Percentiles rank a stretch among this genome's conserved stretches.
These are phyloP conservation scores for Epinotia bilunana DNA, from an alignment of 2,888 invertebrate genomes.

Conservation along the genomic window DNA sequence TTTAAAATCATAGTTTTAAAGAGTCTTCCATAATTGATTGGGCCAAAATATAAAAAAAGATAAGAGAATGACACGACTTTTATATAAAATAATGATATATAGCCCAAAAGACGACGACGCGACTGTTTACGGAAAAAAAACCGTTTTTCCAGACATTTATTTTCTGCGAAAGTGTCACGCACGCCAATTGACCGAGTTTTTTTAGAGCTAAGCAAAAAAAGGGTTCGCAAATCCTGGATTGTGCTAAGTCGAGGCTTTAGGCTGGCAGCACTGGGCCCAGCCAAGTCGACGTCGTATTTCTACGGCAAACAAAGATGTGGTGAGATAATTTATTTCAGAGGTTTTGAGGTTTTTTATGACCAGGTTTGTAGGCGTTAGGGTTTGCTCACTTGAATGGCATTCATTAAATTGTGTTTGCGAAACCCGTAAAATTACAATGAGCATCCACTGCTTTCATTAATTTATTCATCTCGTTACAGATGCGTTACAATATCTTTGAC, in stretches of 20 bases:
- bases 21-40: too few relatives aligned
- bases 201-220: slow-evolving; percentile 31
- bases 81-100: not conserved
- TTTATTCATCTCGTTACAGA: too few relatives aligned
- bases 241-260: slow-evolving; percentile 34
- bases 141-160: slow-evolving; percentile 19
- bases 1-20: too few relatives aligned
- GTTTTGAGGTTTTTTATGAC: slow-evolving; percentile 15
- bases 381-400: slow-evolving; percentile 17
- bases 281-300: slow-evolving; percentile 1
- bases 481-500: too few relatives aligned
- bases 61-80: not conserved
- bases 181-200: slow-evolving; percentile 25
- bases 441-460: too few relatives aligned
- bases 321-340: slow-evolving; percentile 24
- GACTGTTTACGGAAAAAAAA: slow-evolving; percentile 6
- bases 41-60: not conserved
- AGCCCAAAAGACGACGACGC: slow-evolving; percentile 10
- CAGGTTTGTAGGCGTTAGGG: slow-evolving; percentile 15
- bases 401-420: slow-evolving; percentile 19
- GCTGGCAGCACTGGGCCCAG: slow-evolving; percentile 22
- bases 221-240: slow-evolving; percentile 37
- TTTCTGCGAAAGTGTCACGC: slow-evolving; percentile 17
- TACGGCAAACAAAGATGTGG: slow-evolving; percentile 35
- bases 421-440: not conserved